Base-by-base conservation (phyloP, 92 coral and sea anemone species). In the Siderastrea siderea region DNA sequence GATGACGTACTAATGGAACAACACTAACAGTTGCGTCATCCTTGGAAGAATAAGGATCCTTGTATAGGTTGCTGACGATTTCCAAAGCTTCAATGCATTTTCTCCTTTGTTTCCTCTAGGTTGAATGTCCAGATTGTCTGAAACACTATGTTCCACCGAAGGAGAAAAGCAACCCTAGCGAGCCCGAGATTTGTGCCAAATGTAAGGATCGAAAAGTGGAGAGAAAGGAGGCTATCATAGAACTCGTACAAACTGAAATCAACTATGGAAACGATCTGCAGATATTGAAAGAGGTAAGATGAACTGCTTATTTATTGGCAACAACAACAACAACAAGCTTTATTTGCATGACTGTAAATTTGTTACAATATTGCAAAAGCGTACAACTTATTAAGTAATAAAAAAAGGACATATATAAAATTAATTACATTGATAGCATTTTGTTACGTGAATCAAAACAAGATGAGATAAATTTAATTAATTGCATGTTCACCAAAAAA, bases 191-290 rank as follows among this genome's bases (percentile, higher is more conserved):
- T 69, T 98, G 99, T 61, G 58, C 85, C 73, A 98, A 98, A 84
- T 98, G 99, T 77, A 77, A 78, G 52, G 97, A 88, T 71, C 90
- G 97, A 46, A 90, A 96, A 12, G 95, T 95, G 52, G 99, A 98
- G 78, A 86, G 99, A 49, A 98, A 94, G 67, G 99, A 98, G 63
- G 98, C 97, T 19, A 98, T 98, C 67, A 98, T 98, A 19, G 99
- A 98, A 62, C 92, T 98, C 1, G 96, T 98, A 4, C 99, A 98
- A 69, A 98, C 99, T 4, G 99, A 98, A 85, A 96, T 90, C 45
- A 98, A 98, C 81, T 98, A 94, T 75, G 98, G 95, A 45, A 98
- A 95, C 62, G 99, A 98, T 90, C 86, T 98, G 63, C 98, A 91
- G 81, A 88, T 98, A n/a, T 80, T 98, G 2, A 98, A 98, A 79